These are phyloP conservation scores for Myocastor coypus DNA, from an alignment of 2,113 vertebrate species.

Conservation along the genomic window DNA sequence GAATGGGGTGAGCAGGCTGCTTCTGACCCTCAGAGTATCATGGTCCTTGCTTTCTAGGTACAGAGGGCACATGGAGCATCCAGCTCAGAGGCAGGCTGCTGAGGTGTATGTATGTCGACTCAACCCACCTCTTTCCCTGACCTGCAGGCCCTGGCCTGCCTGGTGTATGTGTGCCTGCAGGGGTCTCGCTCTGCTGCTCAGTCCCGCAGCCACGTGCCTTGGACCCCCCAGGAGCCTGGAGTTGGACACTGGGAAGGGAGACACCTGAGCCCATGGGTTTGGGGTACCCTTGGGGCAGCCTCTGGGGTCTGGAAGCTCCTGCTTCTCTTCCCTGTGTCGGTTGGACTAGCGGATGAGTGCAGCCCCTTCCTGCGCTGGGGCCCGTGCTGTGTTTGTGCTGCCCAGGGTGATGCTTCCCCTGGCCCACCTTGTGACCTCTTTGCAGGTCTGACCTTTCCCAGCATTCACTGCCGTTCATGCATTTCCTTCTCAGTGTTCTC, in stretches of 20 bases:
- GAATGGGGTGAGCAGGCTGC: neutral
- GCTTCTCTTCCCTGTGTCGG: neutral
- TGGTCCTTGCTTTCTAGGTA: neutral
- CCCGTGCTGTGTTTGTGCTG: too few species aligned
- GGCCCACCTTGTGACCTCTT: neutral
- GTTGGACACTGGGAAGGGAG: neutral
- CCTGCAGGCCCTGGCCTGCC: too few species aligned
- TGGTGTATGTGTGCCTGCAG: neutral
- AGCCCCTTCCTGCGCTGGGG: neutral
- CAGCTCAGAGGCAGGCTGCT: neutral
- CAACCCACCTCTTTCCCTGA: neutral
- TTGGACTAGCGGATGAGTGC: neutral
- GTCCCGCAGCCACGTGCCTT: neutral
- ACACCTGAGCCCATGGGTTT: neutral
- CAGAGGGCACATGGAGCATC: neutral
- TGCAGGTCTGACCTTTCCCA: neutral
- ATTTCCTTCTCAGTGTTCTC: neutral
- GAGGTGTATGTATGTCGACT: neutral
- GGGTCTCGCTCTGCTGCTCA: neutral
- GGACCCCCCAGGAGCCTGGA: neutral
- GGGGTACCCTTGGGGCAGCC: neutral
- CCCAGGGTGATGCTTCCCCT: neutral
- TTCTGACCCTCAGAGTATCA: neutral
- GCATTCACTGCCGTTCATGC: neutral
- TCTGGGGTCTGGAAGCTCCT: neutral